A percentile compares a stretch with the other conserved stretches of the same genome.
Evolutionary conservation across 2,797 vertebrate species (phyloP).

Genomic region (Malurus leucopterus): DNA sequence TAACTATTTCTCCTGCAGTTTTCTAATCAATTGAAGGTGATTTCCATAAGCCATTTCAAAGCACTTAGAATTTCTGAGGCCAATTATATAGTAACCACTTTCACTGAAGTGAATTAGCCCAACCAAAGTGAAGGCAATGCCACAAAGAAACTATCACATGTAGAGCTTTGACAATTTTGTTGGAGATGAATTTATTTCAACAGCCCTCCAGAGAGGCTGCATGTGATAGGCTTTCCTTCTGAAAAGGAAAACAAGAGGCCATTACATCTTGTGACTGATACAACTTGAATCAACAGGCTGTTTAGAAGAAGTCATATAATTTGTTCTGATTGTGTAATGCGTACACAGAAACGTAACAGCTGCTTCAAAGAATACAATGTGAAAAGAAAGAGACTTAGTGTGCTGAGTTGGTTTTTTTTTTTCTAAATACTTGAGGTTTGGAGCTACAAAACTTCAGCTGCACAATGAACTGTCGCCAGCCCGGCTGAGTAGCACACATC

Average conservation of each 20-base stretch:
- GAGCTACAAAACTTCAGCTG: no score
- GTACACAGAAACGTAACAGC: accelerated
- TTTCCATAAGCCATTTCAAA: background rate
- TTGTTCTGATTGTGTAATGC: background rate
- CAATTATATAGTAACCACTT: background rate
- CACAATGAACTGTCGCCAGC: accelerated
- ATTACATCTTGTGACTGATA: no score
- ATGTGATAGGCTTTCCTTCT: accelerated
- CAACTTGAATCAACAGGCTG: background rate
- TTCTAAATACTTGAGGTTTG: background rate
- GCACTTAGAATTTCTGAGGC: background rate
- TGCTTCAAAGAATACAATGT: accelerated
- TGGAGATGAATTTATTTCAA: background rate
- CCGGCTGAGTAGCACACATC: accelerated
- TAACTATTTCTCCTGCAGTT: background rate
- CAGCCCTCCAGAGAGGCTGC: accelerated
- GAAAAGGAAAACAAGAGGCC: background rate
- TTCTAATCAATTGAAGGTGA: background rate
- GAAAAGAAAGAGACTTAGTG: background rate
- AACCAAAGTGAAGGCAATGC: background rate
- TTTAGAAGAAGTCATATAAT: background rate
- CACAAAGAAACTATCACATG: accelerated
- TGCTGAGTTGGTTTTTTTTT: background rate
- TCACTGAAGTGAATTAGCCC: background rate
- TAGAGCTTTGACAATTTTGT: background rate